phyloP scores from a whole-genome alignment of 1,140 invertebrate genomes.

The Lordiphosa mommai region DNA sequence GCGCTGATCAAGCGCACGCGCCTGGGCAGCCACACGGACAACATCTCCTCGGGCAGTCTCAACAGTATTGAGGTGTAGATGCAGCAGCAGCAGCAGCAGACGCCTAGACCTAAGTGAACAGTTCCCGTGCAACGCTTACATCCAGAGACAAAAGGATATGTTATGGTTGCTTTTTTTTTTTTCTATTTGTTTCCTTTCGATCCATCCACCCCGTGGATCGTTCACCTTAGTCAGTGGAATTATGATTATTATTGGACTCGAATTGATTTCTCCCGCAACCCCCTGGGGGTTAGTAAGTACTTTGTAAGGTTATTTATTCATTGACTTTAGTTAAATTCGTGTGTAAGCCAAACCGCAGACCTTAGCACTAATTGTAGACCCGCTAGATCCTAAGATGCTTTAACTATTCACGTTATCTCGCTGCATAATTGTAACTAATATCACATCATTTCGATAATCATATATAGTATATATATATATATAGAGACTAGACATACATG shows the following conservation, averaged over 20 bases:
- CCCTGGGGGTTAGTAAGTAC: too few species aligned
- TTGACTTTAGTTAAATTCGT: neutral
- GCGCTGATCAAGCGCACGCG: conserved; percentile 72
- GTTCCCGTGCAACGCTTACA: conserved; percentile 5
- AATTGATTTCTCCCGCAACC: conserved; percentile 1
- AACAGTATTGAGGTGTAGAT: conserved; percentile 79
- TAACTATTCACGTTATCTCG: conserved; percentile 35
- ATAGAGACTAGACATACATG: too few species aligned
- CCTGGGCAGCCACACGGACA: conserved; percentile 77
- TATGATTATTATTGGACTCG: neutral
- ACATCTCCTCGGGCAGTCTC: conserved; percentile 78
- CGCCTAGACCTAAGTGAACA: neutral
- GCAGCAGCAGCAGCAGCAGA: neutral
- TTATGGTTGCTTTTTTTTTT: neutral
- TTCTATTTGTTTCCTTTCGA: neutral
- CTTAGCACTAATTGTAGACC: too few species aligned
- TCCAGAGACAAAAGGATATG: neutral
- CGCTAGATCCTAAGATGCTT: conserved; percentile 16
- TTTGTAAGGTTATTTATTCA: too few species aligned
- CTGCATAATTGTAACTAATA: conserved; percentile 17
- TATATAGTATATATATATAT: too few species aligned
- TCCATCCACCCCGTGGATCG: neutral
- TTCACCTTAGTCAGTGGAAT: neutral
- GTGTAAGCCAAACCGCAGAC: neutral
- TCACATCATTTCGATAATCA: too few species aligned